These are phyloP conservation scores for Zaprionus bogoriensis DNA, from an alignment of 2,888 invertebrate species.

Conservation along the genomic window DNA sequence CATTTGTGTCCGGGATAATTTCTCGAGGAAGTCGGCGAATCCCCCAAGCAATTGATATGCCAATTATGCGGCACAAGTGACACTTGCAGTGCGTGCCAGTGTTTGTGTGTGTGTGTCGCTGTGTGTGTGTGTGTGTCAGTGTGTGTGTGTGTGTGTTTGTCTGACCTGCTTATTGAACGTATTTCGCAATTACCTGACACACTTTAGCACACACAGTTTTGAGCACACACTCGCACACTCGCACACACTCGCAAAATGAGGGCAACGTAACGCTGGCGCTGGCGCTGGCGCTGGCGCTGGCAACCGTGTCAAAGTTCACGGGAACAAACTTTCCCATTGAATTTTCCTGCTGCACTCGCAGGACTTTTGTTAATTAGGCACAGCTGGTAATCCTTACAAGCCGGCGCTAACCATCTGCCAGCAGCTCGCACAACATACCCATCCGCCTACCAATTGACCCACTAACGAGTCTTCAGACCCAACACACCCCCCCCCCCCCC, in stretches of 20 bases:
- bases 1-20: not conserved
- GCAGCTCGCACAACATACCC: not conserved
- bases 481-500: too few species aligned
- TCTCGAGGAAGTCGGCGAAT: not conserved
- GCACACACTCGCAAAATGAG: conserved; percentile 48
- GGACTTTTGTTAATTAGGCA: conserved; percentile 67
- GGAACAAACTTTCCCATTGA: conserved; percentile 39
- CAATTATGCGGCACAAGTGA: conserved; percentile 68
- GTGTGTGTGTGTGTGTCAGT: conserved; percentile 4
- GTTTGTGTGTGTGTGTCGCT: conserved; percentile 11
- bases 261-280: conserved; percentile 51
- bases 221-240: conserved; percentile 4
- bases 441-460: conserved; percentile 57
- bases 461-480: conserved; percentile 40
- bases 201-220: too few species aligned
- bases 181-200: conserved; percentile 67
- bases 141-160: conserved; percentile 16
- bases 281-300: too few species aligned
- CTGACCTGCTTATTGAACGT: conserved; percentile 73
- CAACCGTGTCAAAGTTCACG: conserved; percentile 69
- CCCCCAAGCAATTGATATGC: conserved; percentile 50
- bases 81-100: conserved; percentile 25
- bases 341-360: conserved; percentile 13
- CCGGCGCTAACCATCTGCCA: not conserved
- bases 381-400: conserved; percentile 13